Evolutionary conservation across 2,888 invertebrate genomes (phyloP), one percentile per base, ranked within the genome.

Genomic region (Andrena fulva): DNA sequence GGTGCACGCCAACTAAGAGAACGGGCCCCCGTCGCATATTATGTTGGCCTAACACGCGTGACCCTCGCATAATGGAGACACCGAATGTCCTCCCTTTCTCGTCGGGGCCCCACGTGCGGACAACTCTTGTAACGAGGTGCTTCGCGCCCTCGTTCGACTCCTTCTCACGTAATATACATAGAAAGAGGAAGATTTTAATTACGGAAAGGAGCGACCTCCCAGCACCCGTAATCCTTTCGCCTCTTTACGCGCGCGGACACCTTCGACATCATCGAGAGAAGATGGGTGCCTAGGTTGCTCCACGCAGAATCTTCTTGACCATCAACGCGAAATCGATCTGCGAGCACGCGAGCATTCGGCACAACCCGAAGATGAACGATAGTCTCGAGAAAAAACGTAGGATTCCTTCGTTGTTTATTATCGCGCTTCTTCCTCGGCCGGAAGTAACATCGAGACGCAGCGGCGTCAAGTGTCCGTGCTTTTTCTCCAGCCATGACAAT

Each of bases 21-120:
- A 85, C 83, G 76, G 75, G 52, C 82, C 76, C 77, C 71, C 71
- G 72, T 63, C 80, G 29, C 77, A 85, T 86, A 92, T 92, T 92
- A 92, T 92, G 85, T 87, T 89, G 82, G 87, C 78, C 86, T 91
- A 92, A 92, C 90, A 89, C 88, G 92, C 92, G 89, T 91, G 90
- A 89, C 87, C 88, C 77, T 69, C 68, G 84, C 89, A 91, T 92
- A 91, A 91, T 91, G 88, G 76, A 85, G 68, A 68, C 80, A 68
- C 80, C 85, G 78, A 79, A 71, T 54, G 56, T 68, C 35, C 67
- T 60, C 48, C 56, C 78, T 60, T 50, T 54, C 80, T 42, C 60
- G 50, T n/a, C 70, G 20, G 64, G n/a, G 79, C n/a, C 59, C 35
- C 60, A 62, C 73, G 70, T 67, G 78, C 81, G 87, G 85, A 81